Conservation (phyloP, 2,888 invertebrate genomes). For the Tetheella fluctuosa region DNA sequence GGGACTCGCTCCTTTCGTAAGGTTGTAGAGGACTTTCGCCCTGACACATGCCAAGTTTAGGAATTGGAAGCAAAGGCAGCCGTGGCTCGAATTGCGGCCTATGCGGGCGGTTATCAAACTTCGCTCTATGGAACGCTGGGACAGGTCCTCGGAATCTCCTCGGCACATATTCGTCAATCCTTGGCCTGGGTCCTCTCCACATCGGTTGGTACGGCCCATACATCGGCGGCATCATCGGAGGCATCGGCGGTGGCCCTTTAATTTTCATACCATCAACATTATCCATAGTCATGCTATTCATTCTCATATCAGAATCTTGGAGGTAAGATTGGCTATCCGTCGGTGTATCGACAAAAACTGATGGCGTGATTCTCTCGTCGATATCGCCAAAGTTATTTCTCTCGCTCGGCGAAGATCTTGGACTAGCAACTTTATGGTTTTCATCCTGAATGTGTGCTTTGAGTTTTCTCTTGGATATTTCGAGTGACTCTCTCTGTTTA, state of each 20-base stretch:
- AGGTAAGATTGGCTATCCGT: slow-evolving; percentile 58
- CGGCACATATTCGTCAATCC: slow-evolving; percentile 64
- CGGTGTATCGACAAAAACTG: slow-evolving; percentile 58
- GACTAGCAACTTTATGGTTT: slow-evolving; percentile 76
- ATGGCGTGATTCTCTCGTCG: slow-evolving; percentile 76
- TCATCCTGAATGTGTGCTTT: slow-evolving; percentile 68
- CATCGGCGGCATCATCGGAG: slow-evolving; percentile 61
- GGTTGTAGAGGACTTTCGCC: slow-evolving; percentile 64
- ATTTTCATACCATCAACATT: slow-evolving; percentile 9
- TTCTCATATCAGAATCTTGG: slow-evolving; percentile 75
- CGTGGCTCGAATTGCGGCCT: slow-evolving; percentile 50
- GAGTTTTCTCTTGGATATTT: slow-evolving; percentile 78
- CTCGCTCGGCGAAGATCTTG: slow-evolving; percentile 68
- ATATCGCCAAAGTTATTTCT: slow-evolving; percentile 77
- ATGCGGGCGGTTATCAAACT: slow-evolving; percentile 61
- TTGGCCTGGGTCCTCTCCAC: slow-evolving; percentile 68
- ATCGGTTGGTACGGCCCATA: slow-evolving; percentile 51
- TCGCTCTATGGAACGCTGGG: slow-evolving; percentile 63
- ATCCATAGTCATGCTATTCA: slow-evolving; percentile 41
- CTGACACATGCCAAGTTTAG: slow-evolving; percentile 67
- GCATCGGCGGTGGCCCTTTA: slow-evolving; percentile 51
- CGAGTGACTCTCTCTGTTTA: slow-evolving; percentile 87
- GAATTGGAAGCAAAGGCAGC: slow-evolving; percentile 59
- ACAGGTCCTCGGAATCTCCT: slow-evolving; percentile 64
- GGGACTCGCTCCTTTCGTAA: slow-evolving; percentile 63